Percentiles rank a stretch among this genome's conserved stretches.
These are phyloP conservation scores for Agapornis canus DNA, from an alignment of 2,797 vertebrate species.

Conservation along the genomic window DNA sequence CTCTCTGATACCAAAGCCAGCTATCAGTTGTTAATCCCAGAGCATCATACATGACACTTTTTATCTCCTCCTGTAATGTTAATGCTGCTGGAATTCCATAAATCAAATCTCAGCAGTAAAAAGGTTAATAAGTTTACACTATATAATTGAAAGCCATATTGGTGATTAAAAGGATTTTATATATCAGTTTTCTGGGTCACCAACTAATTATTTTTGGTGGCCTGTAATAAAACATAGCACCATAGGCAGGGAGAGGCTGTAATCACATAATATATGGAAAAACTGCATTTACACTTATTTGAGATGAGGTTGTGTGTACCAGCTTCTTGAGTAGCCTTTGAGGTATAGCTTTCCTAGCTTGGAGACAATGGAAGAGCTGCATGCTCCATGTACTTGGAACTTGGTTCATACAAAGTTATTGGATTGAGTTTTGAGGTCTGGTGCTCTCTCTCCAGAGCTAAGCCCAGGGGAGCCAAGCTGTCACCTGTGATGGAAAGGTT, in stretches of 20 bases:
- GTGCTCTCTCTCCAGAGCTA: neutral
- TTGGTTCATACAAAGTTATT: conserved; percentile 13
- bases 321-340: conserved; percentile 22
- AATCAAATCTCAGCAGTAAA: conserved; percentile 81
- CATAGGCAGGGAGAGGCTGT: conserved; percentile 55
- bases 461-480: conserved; percentile 42
- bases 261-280: conserved; percentile 59
- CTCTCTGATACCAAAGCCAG: conserved; percentile 17
- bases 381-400: neutral
- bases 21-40: conserved; percentile 62
- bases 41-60: conserved; percentile 50
- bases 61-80: conserved; percentile 65
- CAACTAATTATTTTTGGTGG: conserved; percentile 81
- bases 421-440: conserved; percentile 42
- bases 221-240: conserved; percentile 73
- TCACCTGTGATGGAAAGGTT: conserved; percentile 63
- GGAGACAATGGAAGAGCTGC: neutral
- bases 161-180: conserved; percentile 83
- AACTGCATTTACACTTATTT: conserved; percentile 32
- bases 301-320: neutral
- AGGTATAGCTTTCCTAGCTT: neutral
- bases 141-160: conserved; percentile 82
- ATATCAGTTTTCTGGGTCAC: conserved; percentile 81
- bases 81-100: conserved; percentile 76
- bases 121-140: conserved; percentile 83